Conservation (phyloP, 1,140 invertebrate genomes). For the Chymomyza costata region DNA sequence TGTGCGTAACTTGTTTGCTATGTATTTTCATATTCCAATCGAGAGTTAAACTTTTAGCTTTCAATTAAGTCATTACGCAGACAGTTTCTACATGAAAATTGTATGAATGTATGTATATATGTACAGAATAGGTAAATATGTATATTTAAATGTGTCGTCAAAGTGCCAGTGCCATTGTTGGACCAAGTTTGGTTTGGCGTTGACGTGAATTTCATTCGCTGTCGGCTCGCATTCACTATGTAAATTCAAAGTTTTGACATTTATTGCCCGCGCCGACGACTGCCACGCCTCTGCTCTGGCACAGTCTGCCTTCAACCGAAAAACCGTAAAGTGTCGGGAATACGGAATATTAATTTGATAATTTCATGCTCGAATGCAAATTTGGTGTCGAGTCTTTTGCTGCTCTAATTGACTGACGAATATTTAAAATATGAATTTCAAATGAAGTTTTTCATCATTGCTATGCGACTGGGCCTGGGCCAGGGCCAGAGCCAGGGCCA, state of each 20-base stretch:
- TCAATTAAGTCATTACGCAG: no score
- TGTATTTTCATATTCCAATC: constrained; percentile 40
- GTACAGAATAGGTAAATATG: neutral
- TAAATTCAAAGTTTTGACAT: constrained; percentile 47
- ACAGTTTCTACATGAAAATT: no score
- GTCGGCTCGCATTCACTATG: neutral
- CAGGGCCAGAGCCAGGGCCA: no score
- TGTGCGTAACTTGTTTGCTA: constrained; percentile 19
- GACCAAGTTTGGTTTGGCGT: constrained; percentile 39
- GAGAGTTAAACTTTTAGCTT: constrained; percentile 38
- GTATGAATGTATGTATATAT: no score
- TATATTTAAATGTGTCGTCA: constrained; percentile 55
- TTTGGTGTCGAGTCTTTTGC: constrained; percentile 65
- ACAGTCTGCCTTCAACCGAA: no score
- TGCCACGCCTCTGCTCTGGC: no score
- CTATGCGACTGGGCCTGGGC: neutral
- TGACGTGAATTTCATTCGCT: constrained; percentile 45
- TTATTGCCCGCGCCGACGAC: constrained; percentile 55
- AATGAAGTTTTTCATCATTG: constrained; percentile 36
- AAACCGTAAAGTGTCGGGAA: no score
- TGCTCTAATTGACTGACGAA: constrained; percentile 68
- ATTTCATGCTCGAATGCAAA: constrained; percentile 68
- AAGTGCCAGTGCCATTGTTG: constrained; percentile 62
- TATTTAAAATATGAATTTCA: constrained; percentile 70
- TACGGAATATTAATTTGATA: constrained; percentile 70